Evolutionary conservation across 1,140 invertebrate species (phyloP), one percentile per base, ranked within the genome.

Genomic region (Vanessa tameamea): DNA sequence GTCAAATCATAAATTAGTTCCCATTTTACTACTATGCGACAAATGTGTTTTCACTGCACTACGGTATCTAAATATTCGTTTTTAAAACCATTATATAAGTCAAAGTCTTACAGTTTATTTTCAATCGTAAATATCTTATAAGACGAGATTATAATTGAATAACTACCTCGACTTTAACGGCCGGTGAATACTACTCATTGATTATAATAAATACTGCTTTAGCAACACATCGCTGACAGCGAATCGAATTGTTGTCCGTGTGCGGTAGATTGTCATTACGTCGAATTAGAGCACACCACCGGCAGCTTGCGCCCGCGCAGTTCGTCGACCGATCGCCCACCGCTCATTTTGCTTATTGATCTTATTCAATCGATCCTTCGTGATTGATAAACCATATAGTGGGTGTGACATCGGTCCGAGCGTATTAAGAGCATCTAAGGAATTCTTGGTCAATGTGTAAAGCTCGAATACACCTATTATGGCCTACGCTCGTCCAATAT

Each of bases 281-380:
- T 90, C 84, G 83, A 92, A 91, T 89, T 91, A 89, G 88, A 89
- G 84, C 83, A 76, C 81, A 85, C 80, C 85, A 86, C 77, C 78
- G 82, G 77, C 80, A 83, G 80, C 78, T 71, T 80, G 86, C 89
- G 88, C 90, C 88, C 88, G 87, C 88, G 88, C 89, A 90, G 90
- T 90, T 90, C 89, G 87, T 80, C 90, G 90, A 92, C 89, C 89
- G 85, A 77, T 85, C 90, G 90, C 90, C 90, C 90, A 92, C 90
- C 59, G 64, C 76, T 82, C 81, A 78, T 72, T 85, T 84, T 79
- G 76, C 73, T 85, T 85, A 89, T 87, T 90, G 86, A 92, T 90
- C 84, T 81, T 79, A 84, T 90, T 89, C 87, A 84, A 86, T 85
- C 83, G 87, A 90, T 92, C 87, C 87, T 90, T 84, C 82, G 80